A percentile compares a stretch with the other conserved stretches of the same genome.
Conservation (phyloP, 2,797 vertebrate genomes). For the Schizopygopsis pylzovi region DNA sequence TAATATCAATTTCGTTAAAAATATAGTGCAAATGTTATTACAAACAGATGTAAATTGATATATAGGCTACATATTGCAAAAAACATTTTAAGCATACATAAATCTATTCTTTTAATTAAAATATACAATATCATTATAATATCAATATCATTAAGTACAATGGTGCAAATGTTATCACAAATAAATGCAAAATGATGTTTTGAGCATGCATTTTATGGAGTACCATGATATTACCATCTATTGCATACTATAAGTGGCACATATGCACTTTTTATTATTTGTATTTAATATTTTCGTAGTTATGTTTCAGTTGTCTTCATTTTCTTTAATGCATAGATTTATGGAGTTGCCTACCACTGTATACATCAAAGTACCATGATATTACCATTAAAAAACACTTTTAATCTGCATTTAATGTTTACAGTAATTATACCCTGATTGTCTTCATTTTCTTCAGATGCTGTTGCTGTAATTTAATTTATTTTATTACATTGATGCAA, state of each 20-base stretch:
- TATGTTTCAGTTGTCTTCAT: not conserved
- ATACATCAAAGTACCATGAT: no score
- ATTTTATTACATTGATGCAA: not conserved
- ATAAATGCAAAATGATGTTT: not conserved
- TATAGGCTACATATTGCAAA: not conserved
- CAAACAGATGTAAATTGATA: not conserved
- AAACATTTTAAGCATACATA: not conserved
- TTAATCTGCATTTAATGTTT: not conserved
- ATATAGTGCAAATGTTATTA: not conserved
- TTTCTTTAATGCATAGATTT: not conserved
- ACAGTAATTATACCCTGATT: not conserved
- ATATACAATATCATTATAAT: no score
- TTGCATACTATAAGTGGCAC: not conserved
- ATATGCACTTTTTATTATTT: not conserved
- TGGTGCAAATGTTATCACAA: not conserved
- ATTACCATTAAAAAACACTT: not conserved
- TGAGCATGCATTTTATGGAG: not conserved
- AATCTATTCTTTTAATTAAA: no score
- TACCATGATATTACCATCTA: no score
- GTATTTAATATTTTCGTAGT: not conserved
- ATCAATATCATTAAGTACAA: no score
- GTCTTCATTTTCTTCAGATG: not conserved
- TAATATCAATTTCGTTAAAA: not conserved
- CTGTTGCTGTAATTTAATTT: not conserved
- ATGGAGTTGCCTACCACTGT: no score